phyloP scores from a whole-genome alignment of 2,888 invertebrate species.

The Eremobia ochroleuca region DNA sequence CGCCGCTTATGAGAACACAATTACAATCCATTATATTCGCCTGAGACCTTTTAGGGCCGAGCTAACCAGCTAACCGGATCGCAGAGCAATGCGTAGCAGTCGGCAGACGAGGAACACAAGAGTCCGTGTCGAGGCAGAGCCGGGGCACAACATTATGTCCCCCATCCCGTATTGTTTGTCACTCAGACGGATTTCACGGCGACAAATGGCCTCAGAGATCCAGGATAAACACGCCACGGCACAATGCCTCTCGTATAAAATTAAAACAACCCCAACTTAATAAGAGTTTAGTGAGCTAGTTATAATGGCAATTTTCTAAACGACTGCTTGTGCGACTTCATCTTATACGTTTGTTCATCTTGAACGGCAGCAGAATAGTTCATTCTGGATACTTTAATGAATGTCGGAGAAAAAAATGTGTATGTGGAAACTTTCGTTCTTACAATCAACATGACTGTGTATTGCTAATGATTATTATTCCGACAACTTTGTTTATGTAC shows the following conservation, averaged over 20 bases:
- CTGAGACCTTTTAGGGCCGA: conserved; percentile 83
- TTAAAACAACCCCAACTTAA: conserved; percentile 78
- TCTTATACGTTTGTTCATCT: conserved; percentile 59
- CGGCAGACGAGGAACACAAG: conserved; percentile 78
- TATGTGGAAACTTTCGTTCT: conserved; percentile 57
- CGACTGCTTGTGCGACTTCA: conserved; percentile 62
- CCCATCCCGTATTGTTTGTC: conserved; percentile 86
- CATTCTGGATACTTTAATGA: conserved; percentile 65
- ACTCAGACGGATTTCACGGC: conserved; percentile 86
- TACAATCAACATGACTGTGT: conserved; percentile 50
- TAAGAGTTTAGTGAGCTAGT: conserved; percentile 73
- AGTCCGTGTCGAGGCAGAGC: conserved; percentile 78
- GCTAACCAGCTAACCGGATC: conserved; percentile 80
- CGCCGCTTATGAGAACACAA: conserved; percentile 88
- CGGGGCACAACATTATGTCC: conserved; percentile 86
- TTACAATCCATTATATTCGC: conserved; percentile 88
- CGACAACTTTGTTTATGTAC: conserved; percentile 55
- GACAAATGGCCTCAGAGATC: conserved; percentile 87
- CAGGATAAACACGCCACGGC: conserved; percentile 80
- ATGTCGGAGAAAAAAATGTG: conserved; percentile 51
- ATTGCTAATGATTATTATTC: conserved; percentile 62
- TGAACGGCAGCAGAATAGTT: conserved; percentile 68
- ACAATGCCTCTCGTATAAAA: conserved; percentile 81
- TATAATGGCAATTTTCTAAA: conserved; percentile 69
- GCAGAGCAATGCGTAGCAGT: conserved; percentile 73